phyloP scores from a whole-genome alignment of 2,888 invertebrate genomes.

The Erebia epiphron region DNA sequence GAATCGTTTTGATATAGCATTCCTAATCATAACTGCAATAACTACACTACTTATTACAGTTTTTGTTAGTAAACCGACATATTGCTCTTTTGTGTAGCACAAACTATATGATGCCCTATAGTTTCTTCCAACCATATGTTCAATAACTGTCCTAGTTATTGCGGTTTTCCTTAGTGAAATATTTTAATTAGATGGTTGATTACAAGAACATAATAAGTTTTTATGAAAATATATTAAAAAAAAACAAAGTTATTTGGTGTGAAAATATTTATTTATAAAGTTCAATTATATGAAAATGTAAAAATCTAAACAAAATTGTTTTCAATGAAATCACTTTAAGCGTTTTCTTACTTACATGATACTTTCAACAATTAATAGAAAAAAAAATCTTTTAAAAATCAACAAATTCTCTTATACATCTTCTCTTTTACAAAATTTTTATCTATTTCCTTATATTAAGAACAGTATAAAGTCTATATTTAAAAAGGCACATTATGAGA shows the following conservation, averaged over 20 bases:
- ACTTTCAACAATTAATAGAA: conserved; percentile 16
- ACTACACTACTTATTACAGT: no score
- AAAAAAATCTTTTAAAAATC: conserved; percentile 15
- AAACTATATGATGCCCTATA: conserved; percentile 23
- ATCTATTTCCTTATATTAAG: conserved; percentile 2
- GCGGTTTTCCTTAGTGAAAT: conserved; percentile 14
- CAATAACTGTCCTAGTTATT: conserved; percentile 27
- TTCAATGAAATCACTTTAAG: conserved; percentile 22
- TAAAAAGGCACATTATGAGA: no score
- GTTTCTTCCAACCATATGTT: conserved; percentile 22
- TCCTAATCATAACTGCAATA: no score
- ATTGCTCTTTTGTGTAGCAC: conserved; percentile 21
- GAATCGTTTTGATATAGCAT: no score
- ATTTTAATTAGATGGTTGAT: conserved; percentile 27
- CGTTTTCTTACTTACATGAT: conserved; percentile 3
- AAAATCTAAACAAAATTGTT: conserved; percentile 22
- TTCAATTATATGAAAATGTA: conserved; percentile 5
- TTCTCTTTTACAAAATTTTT: conserved; percentile 4
- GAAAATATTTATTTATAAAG: conserved; percentile 23
- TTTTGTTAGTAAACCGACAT: no score
- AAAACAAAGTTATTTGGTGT: conserved; percentile 17
- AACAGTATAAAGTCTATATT: background rate
- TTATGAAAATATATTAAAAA: conserved; percentile 19
- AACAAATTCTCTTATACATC: conserved; percentile 2
- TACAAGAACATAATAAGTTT: conserved; percentile 21